Evolutionary conservation across 2,113 vertebrate genomes (phyloP), one percentile per base, ranked within the genome.

Genomic region (Perca fluviatilis): DNA sequence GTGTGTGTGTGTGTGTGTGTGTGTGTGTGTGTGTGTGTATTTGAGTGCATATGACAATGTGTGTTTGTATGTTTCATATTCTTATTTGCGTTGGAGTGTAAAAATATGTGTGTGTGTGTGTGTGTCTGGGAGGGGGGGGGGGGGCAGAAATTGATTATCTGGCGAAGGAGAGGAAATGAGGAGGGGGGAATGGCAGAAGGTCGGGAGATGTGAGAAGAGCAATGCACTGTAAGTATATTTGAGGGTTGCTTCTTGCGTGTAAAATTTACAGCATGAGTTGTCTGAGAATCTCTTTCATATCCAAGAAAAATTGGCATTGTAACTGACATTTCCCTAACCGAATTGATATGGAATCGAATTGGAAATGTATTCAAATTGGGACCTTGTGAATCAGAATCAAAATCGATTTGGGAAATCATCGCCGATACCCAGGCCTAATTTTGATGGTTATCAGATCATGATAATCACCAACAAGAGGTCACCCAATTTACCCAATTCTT

Each of bases 71-170:
- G 61, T 82, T 86, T 85, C 70, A 77, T 91, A 80, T 86, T 79
- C 74, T 47, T 88, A 85, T 91, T 87, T 87, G 82, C 19, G 53
- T 77, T 60, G 21, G 50, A 68, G 62, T 81, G 77, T 18, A 72
- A 58, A 75, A 70, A 79, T 58, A 13, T 57, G 49, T 51, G 23
- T 51, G 18, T 70, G 60, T 27, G 62, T 69, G 63, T 77, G 83
- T 65, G 62, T 43, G 77, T 73, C 5, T n/a, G 30, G 76, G 0
- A 10, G 79, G 66, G 74, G 73, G 82, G 83, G 83, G 27, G 40
- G 82, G 87, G 91, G 94, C 92, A 89, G 90, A 94, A 94, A 95
- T 95, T 95, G 94, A 94, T 95, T 94, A 89, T 89, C 83, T 89
- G 76, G 84, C 77, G 50, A 87, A 89, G 82, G 67, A 90, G 86